phyloP scores from a whole-genome alignment of 2,888 invertebrate genomes.

The Drosophila mimetica region DNA sequence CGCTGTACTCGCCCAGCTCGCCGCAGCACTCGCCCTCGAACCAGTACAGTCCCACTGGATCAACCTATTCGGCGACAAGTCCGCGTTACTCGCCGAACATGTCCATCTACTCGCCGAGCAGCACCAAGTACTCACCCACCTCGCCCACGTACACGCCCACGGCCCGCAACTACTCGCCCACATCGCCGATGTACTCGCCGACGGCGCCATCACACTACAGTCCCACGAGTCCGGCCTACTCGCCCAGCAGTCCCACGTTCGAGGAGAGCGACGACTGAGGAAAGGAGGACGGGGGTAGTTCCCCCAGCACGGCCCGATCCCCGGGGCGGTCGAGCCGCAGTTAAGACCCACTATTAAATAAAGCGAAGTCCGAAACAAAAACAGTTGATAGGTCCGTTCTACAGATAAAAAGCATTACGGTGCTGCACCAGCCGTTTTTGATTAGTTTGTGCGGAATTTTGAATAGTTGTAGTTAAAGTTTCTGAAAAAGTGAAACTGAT shows the following conservation, averaged over 20 bases:
- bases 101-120: conserved; percentile 88
- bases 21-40: conserved; percentile 90
- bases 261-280: conserved; percentile 80
- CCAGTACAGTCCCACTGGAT: conserved; percentile 89
- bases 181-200: conserved; percentile 92
- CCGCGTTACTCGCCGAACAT: conserved; percentile 87
- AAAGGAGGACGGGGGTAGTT: neutral
- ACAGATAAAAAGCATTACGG: neutral
- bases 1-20: conserved; percentile 92
- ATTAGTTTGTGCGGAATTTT: neutral
- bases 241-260: conserved; percentile 86
- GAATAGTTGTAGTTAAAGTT: neutral
- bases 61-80: conserved; percentile 89
- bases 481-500: neutral
- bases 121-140: conserved; percentile 92
- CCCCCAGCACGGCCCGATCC: neutral
- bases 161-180: conserved; percentile 86
- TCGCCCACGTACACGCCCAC: conserved; percentile 89
- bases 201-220: conserved; percentile 91
- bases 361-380: neutral
- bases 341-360: neutral
- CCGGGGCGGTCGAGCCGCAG: neutral
- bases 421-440: neutral
- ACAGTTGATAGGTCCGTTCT: neutral
- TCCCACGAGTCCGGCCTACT: conserved; percentile 90